Evolutionary conservation across 2,797 vertebrate genomes (phyloP), one percentile per base, ranked within the genome.

Genomic region (Crocidura indochinensis): DNA sequence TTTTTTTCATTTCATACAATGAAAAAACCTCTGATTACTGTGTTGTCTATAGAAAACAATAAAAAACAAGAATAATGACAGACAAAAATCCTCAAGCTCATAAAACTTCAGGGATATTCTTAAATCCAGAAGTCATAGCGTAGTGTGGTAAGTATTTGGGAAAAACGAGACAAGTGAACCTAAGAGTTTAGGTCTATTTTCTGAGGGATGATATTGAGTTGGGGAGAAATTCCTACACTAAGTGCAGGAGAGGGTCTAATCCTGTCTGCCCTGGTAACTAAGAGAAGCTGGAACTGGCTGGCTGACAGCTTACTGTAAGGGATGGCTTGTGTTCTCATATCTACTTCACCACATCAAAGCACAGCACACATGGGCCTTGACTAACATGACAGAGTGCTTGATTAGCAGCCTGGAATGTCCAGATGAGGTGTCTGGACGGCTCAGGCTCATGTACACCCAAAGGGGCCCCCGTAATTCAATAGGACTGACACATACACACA

Each of bases 341-440:
- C 68, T 29, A 26, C 64, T 12, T 53, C 29, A 49, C 68, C 91
- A 93, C 95, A 92, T 92, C 91, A 91, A 92, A 97, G 92, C 49
- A 0, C n/a, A 56, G 84, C 72, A 77, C 92, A 86, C 89, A 49
- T 60, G 91, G 92, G 51, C 38, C 26, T 31, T 0, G 0, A 72
- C 90, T 53, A 73, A 38, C 81, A 87, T 49, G 87, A 88, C 27
- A 2, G 0, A 87, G 72, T 82, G 67, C 73, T 85, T 78, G 65
- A 62, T 91, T 62, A 91, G 87, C 90, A 88, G 88, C 64, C 93
- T 84, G 93, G 93, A 90, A 92, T 73, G 82, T 93, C 81, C 85
- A 93, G 91, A 94, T 76, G 93, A 86, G 89, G 92, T 91, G 92
- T 84, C 73, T 87, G 76, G 47, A 71, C 69, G 26, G 27, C 53